Evolutionary conservation across 2,888 invertebrate genomes (phyloP).

Genomic region (Toxonevra muliebris): DNA sequence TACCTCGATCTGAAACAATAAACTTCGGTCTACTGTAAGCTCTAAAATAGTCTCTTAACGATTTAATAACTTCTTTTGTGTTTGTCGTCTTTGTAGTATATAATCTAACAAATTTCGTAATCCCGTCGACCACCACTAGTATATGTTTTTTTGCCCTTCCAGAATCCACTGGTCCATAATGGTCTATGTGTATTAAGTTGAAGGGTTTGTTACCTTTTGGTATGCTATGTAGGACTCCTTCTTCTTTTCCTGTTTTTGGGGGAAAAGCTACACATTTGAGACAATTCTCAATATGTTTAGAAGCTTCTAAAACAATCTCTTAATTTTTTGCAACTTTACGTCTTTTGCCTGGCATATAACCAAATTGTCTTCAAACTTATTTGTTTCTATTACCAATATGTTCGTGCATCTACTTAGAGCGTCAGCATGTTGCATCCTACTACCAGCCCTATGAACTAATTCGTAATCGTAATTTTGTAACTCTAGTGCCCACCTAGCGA

Average conservation of each 20-base stretch:
- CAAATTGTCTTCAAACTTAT: slow-evolving; percentile 29
- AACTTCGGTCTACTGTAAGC: slow-evolving; percentile 32
- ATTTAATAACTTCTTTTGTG: slow-evolving; percentile 22
- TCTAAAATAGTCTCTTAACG: slow-evolving; percentile 40
- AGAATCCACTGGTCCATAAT: slow-evolving; percentile 26
- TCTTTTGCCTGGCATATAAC: slow-evolving; percentile 30
- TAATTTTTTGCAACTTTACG: neutral
- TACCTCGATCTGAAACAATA: slow-evolving; percentile 38
- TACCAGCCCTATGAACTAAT: neutral
- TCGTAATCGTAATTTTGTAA: neutral
- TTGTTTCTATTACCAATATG: slow-evolving; percentile 17
- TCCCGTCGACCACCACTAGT: slow-evolving; percentile 27
- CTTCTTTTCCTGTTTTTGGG: slow-evolving; percentile 7
- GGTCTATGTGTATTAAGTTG: slow-evolving; percentile 24
- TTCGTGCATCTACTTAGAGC: neutral
- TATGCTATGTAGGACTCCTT: slow-evolving; percentile 26
- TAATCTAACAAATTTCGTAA: slow-evolving; percentile 31
- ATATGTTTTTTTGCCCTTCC: slow-evolving; percentile 22
- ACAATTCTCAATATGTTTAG: slow-evolving; percentile 20
- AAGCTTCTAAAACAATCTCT: neutral
- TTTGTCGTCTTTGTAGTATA: slow-evolving; percentile 29
- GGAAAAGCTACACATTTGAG: slow-evolving; percentile 29
- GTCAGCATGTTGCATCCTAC: neutral
- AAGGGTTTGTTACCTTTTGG: slow-evolving; percentile 13
- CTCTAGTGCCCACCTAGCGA: neutral